Evolutionary conservation across 2,888 invertebrate species (phyloP), one percentile per base, ranked within the genome.

Genomic region (Drosophila colorata): DNA sequence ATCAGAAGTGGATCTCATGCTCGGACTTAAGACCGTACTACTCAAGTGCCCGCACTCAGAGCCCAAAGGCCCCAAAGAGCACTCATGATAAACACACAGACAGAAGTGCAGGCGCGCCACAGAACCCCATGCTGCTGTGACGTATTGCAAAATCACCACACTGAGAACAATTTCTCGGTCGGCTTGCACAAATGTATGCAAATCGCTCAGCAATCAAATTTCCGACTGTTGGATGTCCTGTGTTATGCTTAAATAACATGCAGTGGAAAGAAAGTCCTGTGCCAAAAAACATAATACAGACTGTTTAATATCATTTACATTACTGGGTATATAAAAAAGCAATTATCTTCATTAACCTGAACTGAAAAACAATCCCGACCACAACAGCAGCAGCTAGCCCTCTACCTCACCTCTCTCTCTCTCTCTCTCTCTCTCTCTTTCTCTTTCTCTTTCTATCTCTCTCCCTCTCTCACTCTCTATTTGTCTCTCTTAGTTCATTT

Each of bases 61-160:
- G 48, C 70, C 70, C 56, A 58, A 56, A 74, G 74, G 64, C 70
- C 68, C 67, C 77, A 63, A 74, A 74, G 84, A 63, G 71, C 71
- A 63, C 83, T 83, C 72, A 69, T 64, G 72, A 79, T 81, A 87
- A 86, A 71, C 87, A 83, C 70, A 66, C 87, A 83, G 70, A 66
- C 86, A 70, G 80, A 70, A 77, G 70, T 43, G 60, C 66, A 60
- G 31, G n/a, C 14, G 28, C 28, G 9, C 28, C 28, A 9, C 28
- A 28, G 28, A 0, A 28, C 16, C 23, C 28, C 8, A 35, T 53
- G 70, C 61, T 41, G 16, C 72, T 64, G 60, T 57, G 67, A 68
- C 61, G 64, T 64, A 71, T 60, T 52, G 25, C 35, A 31, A 28
- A 8, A 28, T 9, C 28, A 28, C 9, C 55, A 44, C 55, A 53